phyloP scores from a whole-genome alignment of 2,888 invertebrate genomes.

The Idaea straminata region DNA sequence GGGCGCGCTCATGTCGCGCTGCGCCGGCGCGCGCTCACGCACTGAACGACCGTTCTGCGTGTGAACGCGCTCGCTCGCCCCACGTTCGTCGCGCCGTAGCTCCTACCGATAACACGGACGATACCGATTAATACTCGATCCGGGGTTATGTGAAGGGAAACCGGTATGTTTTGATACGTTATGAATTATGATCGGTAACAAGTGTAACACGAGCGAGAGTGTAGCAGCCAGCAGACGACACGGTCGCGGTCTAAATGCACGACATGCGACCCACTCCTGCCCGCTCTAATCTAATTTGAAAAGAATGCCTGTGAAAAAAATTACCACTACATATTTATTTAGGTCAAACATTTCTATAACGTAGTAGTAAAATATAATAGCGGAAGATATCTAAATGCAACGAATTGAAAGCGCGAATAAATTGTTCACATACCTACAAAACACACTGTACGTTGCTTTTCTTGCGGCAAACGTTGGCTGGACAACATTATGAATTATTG shows the following conservation, averaged over 20 bases:
- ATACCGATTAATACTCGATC: slow-evolving; percentile 8
- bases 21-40: slow-evolving; percentile 34
- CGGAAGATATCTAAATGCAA: not conserved
- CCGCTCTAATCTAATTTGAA: not conserved
- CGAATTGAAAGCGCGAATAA: not conserved
- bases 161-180: slow-evolving; percentile 5
- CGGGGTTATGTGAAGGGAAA: slow-evolving; percentile 14
- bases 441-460: not conserved
- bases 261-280: not conserved
- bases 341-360: not conserved
- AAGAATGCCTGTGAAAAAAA: not conserved
- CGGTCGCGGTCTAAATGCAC: not conserved
- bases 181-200: not conserved
- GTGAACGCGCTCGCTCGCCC: slow-evolving; percentile 45
- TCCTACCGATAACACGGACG: slow-evolving; percentile 17
- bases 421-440: not conserved
- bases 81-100: slow-evolving; percentile 8
- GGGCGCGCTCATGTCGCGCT: slow-evolving; percentile 14
- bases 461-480: not conserved
- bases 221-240: not conserved
- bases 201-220: not conserved
- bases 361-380: not conserved
- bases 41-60: slow-evolving; percentile 48
- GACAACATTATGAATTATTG: not conserved
- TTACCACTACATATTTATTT: not conserved